phyloP scores from a whole-genome alignment of 2,113 vertebrate species.

The Odocoileus hemionus region DNA sequence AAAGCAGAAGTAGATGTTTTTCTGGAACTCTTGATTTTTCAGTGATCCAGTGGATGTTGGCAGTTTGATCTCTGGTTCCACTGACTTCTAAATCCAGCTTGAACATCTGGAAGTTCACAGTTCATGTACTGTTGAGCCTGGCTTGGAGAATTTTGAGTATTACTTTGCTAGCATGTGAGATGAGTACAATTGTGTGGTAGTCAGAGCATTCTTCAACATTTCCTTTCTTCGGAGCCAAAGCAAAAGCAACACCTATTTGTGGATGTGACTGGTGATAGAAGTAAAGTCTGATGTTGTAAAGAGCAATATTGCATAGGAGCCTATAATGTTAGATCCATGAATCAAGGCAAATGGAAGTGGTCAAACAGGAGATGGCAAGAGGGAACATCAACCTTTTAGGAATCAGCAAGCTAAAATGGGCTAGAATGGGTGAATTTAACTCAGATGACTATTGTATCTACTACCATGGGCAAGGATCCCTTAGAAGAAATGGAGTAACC shows the following conservation, averaged over 20 bases:
- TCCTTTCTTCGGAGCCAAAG: not conserved
- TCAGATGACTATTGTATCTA: not conserved
- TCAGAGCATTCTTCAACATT: not conserved
- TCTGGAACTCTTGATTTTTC: not conserved
- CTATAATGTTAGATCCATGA: not conserved
- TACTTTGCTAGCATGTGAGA: not conserved
- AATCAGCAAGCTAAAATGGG: not conserved
- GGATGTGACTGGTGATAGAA: not conserved
- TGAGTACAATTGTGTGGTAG: not conserved
- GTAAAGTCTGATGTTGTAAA: not conserved
- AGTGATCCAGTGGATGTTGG: not conserved
- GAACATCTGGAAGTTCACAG: not conserved
- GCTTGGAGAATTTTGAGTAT: not conserved
- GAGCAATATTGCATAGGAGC: not conserved
- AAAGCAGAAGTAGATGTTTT: not conserved
- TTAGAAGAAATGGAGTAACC: not conserved
- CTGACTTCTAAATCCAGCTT: not conserved
- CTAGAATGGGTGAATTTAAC: not conserved
- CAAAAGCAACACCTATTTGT: not conserved
- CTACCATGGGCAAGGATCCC: not conserved
- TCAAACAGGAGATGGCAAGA: not conserved
- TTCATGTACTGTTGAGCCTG: not conserved
- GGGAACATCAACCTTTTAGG: not conserved
- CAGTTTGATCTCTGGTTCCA: not conserved
- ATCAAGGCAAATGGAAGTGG: not conserved